Percentiles rank a stretch among this genome's conserved stretches.
These are phyloP conservation scores for Drosophila mojavensis DNA, from an alignment of 1,140 invertebrate genomes.

Conservation along the genomic window DNA sequence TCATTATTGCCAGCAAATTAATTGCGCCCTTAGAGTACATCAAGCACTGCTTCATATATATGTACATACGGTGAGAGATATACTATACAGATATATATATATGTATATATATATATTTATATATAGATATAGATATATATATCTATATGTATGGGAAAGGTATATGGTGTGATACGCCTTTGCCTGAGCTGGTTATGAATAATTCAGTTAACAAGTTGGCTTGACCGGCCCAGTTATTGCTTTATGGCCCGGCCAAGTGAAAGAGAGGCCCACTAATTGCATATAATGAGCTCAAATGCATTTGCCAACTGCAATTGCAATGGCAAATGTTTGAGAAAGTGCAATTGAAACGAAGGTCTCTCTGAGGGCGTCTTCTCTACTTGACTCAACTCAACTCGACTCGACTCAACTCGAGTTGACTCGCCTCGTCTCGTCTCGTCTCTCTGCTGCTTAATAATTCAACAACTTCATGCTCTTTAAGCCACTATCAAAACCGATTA, in stretches of 20 bases:
- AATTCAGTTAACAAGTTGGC: conserved; percentile 64
- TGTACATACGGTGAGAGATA: not conserved
- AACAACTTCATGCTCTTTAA: conserved; percentile 6
- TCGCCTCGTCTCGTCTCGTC: not conserved
- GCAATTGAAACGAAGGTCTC: conserved; percentile 37
- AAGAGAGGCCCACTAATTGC: conserved; percentile 65
- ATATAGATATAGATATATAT: not conserved
- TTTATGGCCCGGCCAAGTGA: conserved; percentile 30
- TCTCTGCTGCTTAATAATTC: conserved; percentile 25
- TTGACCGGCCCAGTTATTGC: conserved; percentile 51
- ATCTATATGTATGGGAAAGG: not conserved
- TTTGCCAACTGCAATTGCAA: conserved; percentile 23
- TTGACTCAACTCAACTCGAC: no score
- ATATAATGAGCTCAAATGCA: conserved; percentile 65
- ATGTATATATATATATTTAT: not conserved
- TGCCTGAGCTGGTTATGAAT: conserved; percentile 48
- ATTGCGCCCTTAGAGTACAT: conserved; percentile 57
- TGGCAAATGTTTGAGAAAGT: conserved; percentile 31
- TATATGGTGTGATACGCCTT: conserved; percentile 13
- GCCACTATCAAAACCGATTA: conserved; percentile 8
- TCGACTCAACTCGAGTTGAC: no score
- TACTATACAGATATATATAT: not conserved
- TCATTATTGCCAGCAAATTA: conserved; percentile 81
- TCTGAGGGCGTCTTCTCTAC: not conserved
- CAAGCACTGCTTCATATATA: conserved; percentile 8